Percentiles rank a stretch among this genome's conserved stretches.
Conservation (phyloP, 2,797 vertebrate genomes). For the Melanotaenia maccullochi region DNA sequence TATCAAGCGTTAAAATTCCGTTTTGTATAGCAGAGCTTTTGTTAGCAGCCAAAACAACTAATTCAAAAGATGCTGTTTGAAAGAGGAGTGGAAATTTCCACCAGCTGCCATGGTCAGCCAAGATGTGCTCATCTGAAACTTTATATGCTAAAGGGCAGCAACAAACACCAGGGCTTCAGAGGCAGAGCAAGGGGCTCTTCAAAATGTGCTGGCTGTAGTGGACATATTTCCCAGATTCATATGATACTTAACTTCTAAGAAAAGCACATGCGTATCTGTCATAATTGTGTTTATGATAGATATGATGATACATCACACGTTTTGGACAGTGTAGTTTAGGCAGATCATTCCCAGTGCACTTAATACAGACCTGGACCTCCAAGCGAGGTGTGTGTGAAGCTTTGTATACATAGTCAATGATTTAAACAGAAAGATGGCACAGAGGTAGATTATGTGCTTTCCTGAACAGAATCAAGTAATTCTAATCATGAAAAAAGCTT, state of each 20-base stretch:
- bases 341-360: not conserved
- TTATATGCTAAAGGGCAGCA: conserved; percentile 79
- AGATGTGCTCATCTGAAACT: conserved; percentile 82
- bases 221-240: conserved; percentile 25
- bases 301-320: conserved; percentile 12
- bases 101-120: conserved; percentile 62
- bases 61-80: conserved; percentile 68
- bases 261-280: conserved; percentile 5
- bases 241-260: conserved; percentile 11
- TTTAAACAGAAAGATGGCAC: conserved; percentile 4
- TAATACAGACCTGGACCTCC: not conserved
- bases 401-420: conserved; percentile 17
- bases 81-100: conserved; percentile 87
- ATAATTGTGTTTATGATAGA: conserved; percentile 3
- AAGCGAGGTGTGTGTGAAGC: not conserved
- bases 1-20: not conserved
- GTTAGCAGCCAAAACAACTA: conserved; percentile 36
- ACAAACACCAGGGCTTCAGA: conserved; percentile 70
- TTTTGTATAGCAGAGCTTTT: conserved; percentile 30
- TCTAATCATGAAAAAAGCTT: too few species aligned
- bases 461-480: not conserved
- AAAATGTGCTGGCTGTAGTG: conserved; percentile 35
- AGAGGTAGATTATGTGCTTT: conserved; percentile 2
- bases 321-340: not conserved
- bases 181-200: conserved; percentile 32